These are phyloP conservation scores for Oreocharis arfaki DNA, from an alignment of 2,113 vertebrate species.

Conservation along the genomic window DNA sequence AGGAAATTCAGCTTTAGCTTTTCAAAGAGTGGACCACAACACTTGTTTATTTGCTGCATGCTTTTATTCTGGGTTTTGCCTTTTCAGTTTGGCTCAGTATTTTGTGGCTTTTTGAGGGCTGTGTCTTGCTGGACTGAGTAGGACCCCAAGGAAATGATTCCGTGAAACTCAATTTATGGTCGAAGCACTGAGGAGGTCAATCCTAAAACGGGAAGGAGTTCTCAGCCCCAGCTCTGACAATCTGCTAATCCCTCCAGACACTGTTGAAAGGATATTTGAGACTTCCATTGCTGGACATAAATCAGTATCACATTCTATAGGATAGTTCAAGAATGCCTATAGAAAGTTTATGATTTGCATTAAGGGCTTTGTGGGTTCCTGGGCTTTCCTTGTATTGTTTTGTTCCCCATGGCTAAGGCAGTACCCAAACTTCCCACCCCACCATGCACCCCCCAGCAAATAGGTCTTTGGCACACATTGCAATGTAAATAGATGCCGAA, in stretches of 20 bases:
- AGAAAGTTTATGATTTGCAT: neutral
- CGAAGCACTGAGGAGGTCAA: fast-evolving
- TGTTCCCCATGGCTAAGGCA: neutral
- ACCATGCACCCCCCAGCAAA: neutral
- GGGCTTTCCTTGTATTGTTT: neutral
- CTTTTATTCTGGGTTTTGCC: neutral
- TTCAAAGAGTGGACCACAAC: neutral
- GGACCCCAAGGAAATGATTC: neutral
- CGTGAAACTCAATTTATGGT: neutral
- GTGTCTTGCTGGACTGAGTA: neutral
- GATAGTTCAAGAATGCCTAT: neutral
- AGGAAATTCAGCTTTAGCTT: neutral
- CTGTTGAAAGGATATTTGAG: neutral
- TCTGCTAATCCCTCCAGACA: neutral
- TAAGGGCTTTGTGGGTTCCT: neutral
- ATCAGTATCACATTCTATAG: neutral
- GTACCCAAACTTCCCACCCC: neutral
- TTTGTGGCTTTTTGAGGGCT: neutral
- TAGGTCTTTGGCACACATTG: neutral
- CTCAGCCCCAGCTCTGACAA: neutral
- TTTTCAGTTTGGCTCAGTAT: neutral
- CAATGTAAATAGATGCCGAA: neutral
- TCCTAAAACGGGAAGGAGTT: neutral
- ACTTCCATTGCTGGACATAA: neutral
- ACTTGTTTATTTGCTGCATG: neutral